These are phyloP conservation scores for Merluccius polli DNA, from an alignment of 2,797 vertebrate species.

Conservation along the genomic window DNA sequence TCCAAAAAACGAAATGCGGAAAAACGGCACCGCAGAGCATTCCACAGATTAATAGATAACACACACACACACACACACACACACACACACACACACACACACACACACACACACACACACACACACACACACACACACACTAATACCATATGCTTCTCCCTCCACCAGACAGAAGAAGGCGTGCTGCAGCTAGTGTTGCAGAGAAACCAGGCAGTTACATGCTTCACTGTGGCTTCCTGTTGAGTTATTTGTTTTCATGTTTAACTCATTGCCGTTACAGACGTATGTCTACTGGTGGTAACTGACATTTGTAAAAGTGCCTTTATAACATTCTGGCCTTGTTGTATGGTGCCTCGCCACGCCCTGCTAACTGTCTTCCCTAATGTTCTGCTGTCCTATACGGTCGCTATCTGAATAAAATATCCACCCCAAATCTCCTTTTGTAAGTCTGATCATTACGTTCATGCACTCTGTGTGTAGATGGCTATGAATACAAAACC, in stretches of 20 bases:
- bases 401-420: background rate
- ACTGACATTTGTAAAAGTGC: background rate
- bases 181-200: constrained; percentile 95
- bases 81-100: too few species aligned
- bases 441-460: background rate
- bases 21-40: background rate
- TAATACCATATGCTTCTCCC: too few species aligned
- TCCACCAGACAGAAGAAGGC: constrained; percentile 42
- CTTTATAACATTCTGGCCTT: background rate
- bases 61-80: too few species aligned
- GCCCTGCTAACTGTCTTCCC: background rate
- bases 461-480: background rate
- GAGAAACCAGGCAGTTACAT: constrained; percentile 93
- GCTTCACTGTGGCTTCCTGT: constrained; percentile 54
- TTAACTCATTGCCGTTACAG: constrained; percentile 26
- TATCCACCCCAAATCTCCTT: background rate
- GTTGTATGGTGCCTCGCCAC: too few species aligned
- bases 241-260: constrained; percentile 29
- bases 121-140: too few species aligned
- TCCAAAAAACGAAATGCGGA: too few species aligned
- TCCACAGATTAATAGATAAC: background rate
- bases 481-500: background rate
- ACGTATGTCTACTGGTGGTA: background rate
- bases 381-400: background rate
- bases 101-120: too few species aligned